Conservation (phyloP, 2,113 vertebrate species). For the Ifrita kowaldi region DNA sequence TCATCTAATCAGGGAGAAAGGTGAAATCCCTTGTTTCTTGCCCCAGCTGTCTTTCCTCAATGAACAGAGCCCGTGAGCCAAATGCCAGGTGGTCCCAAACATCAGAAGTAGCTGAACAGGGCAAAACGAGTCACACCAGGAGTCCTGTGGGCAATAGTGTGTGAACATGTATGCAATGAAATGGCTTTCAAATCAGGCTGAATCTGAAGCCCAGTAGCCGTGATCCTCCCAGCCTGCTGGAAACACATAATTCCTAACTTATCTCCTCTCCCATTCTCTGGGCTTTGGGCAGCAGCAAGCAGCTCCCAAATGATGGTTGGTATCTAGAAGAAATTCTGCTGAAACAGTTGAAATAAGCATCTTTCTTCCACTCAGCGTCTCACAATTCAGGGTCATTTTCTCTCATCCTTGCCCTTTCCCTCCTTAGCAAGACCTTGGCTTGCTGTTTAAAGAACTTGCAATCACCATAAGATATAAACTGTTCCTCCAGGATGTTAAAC, state of each 20-base stretch:
- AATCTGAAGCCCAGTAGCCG: neutral
- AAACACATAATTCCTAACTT: neutral
- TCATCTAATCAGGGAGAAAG: conserved; percentile 39
- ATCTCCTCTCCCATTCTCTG: neutral
- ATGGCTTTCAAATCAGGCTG: neutral
- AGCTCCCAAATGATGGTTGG: neutral
- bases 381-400: conserved; percentile 23
- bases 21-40: neutral
- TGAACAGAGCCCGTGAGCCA: neutral
- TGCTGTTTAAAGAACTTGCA: conserved; percentile 50
- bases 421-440: conserved; percentile 37
- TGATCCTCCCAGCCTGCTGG: neutral
- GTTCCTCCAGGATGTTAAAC: neutral
- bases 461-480: neutral
- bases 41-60: neutral
- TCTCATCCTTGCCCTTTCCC: neutral
- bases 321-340: neutral
- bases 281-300: neutral
- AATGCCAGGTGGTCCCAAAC: neutral
- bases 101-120: neutral
- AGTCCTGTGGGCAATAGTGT: neutral
- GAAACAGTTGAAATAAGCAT: neutral
- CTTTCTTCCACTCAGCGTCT: neutral
- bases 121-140: neutral
- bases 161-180: neutral